A percentile compares a stretch with the other conserved stretches of the same genome.
phyloP scores from a whole-genome alignment of 2,888 invertebrate species.

The Pyralis farinalis region DNA sequence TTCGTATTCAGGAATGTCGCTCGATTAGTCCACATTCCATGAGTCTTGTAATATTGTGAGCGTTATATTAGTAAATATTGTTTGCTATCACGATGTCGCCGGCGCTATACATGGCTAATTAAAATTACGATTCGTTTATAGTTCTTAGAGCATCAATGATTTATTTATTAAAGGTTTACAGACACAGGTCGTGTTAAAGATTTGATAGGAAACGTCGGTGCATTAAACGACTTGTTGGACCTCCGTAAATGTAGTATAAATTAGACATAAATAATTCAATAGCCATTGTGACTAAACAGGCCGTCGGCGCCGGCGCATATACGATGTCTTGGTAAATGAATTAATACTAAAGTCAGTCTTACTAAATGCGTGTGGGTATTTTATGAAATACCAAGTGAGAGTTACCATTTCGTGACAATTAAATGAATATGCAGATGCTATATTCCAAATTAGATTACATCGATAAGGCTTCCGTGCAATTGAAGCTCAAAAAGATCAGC shows the following conservation, averaged over 20 bases:
- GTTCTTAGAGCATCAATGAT: constrained; percentile 11
- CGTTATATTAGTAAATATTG: constrained; percentile 69
- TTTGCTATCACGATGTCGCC: constrained; percentile 44
- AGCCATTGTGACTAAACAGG: constrained; percentile 2
- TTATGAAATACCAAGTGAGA: too few relatives aligned
- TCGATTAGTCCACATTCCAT: constrained; percentile 68
- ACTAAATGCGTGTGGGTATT: too few relatives aligned
- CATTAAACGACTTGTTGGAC: neutral
- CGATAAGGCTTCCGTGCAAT: too few relatives aligned
- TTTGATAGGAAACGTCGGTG: constrained; percentile 6
- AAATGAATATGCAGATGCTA: too few relatives aligned
- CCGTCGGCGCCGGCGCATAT: constrained; percentile 9
- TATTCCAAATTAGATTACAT: too few relatives aligned
- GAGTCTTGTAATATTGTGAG: constrained; percentile 47
- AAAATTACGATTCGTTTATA: constrained; percentile 36
- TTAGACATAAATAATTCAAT: constrained; percentile 11
- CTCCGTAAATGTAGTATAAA: constrained; percentile 8
- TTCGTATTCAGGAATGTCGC: constrained; percentile 71
- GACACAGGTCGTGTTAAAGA: constrained; percentile 6
- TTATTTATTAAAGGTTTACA: constrained; percentile 12
- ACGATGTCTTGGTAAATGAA: constrained; percentile 1
- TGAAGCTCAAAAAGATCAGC: constrained; percentile 8
- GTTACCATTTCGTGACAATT: too few relatives aligned
- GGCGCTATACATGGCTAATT: constrained; percentile 53
- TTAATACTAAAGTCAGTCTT: neutral